These are phyloP conservation scores for Dolichallabes microphthalmus DNA, from an alignment of 2,113 vertebrate species.

Conservation along the genomic window DNA sequence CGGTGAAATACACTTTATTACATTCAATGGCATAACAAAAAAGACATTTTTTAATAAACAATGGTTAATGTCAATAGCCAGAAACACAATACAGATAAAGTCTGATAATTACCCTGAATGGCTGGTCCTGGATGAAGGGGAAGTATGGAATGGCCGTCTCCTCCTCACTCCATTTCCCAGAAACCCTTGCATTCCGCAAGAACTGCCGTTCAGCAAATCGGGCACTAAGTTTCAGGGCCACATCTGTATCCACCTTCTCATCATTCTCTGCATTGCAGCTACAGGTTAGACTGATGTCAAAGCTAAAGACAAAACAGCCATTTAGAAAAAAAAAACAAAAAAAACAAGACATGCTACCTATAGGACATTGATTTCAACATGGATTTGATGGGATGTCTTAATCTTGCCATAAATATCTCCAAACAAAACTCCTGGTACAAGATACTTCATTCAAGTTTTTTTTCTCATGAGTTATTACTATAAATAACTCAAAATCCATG, in stretches of 20 bases:
- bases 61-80: neutral
- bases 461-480: neutral
- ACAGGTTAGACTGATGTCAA: slow-evolving; percentile 91
- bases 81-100: slow-evolving; percentile 22
- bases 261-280: slow-evolving; percentile 77
- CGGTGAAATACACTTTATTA: neutral
- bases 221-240: slow-evolving; percentile 92
- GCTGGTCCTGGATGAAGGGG: slow-evolving; percentile 96
- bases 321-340: neutral
- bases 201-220: slow-evolving; percentile 90
- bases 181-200: slow-evolving; percentile 84
- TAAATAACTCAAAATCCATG: neutral
- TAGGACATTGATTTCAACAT: neutral
- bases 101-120: slow-evolving; percentile 85
- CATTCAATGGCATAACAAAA: neutral
- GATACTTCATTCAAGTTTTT: neutral
- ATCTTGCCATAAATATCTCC: neutral
- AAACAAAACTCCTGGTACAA: neutral
- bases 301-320: slow-evolving; percentile 69
- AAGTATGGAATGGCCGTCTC: slow-evolving; percentile 90
- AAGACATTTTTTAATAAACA: neutral
- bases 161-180: slow-evolving; percentile 88
- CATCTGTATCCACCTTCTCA: slow-evolving; percentile 74
- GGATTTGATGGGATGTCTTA: neutral
- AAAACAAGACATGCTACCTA: neutral